These are phyloP conservation scores for Potamilus streckersoni DNA, from an alignment of 1,140 invertebrate species.

Conservation along the genomic window DNA sequence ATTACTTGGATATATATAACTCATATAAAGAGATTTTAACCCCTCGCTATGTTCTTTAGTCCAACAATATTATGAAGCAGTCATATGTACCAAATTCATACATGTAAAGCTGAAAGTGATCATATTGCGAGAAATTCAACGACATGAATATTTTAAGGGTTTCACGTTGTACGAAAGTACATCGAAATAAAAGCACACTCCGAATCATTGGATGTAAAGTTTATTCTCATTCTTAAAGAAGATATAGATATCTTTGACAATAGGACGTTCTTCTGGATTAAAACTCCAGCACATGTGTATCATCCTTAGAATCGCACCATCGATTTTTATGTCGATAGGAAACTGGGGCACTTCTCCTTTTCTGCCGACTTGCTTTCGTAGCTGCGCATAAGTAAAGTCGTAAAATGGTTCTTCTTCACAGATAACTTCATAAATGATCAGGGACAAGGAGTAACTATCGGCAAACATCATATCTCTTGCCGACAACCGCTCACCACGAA, in stretches of 20 bases:
- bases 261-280: constrained; percentile 17
- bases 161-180: too few species aligned
- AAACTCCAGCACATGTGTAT: constrained; percentile 27
- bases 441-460: constrained; percentile 31
- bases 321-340: constrained; percentile 4
- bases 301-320: constrained; percentile 5
- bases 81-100: too few species aligned
- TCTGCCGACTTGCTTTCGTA: constrained; percentile 29
- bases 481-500: constrained; percentile 33
- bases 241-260: background rate
- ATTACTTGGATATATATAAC: too few species aligned
- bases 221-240: too few species aligned
- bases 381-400: constrained; percentile 27
- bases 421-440: constrained; percentile 32
- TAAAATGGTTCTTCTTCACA: constrained; percentile 38
- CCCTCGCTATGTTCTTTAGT: too few species aligned
- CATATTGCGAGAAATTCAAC: too few species aligned
- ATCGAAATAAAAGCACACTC: too few species aligned
- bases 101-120: too few species aligned
- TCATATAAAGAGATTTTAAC: too few species aligned
- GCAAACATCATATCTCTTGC: constrained; percentile 30
- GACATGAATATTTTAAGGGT: too few species aligned
- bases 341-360: constrained; percentile 15
- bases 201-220: too few species aligned
- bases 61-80: too few species aligned